Percentiles rank a stretch among this genome's conserved stretches.
These are phyloP conservation scores for Cliona cf. orientalis DNA, from an alignment of 37 sponge, comb jelly and placozoan genomes.

Conservation along the genomic window DNA sequence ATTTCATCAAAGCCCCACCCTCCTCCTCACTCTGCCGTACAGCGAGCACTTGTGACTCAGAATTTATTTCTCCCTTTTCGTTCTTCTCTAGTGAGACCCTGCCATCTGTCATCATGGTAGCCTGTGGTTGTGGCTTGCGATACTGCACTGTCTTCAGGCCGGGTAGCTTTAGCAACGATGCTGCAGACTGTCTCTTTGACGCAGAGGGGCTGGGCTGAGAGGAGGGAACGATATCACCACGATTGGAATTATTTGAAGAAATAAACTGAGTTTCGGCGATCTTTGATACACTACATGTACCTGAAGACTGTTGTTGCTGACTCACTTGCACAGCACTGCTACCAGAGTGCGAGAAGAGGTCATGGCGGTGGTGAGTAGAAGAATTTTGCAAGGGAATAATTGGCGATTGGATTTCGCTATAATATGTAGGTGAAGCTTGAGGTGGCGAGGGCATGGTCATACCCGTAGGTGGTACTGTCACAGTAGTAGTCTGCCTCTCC, in stretches of 20 bases:
- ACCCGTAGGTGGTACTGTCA: not conserved
- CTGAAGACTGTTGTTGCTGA: no score
- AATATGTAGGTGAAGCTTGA: no score
- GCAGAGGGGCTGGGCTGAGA: not conserved
- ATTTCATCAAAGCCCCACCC: no score
- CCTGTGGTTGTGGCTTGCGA: not conserved
- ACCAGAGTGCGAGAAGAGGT: not conserved
- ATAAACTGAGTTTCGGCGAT: not conserved
- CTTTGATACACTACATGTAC: not conserved
- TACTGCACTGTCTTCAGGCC: no score
- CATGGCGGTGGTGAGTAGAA: not conserved
- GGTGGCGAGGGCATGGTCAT: no score
- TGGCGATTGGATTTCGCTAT: no score
- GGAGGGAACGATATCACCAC: not conserved
- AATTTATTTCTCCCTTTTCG: no score
- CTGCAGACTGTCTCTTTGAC: no score
- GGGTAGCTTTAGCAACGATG: no score
- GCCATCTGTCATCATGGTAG: not conserved
- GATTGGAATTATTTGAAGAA: not conserved
- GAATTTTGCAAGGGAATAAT: not conserved
- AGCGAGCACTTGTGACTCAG: no score
- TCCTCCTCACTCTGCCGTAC: no score
- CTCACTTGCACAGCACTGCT: no score
- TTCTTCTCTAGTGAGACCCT: not conserved
- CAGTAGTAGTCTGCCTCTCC: not conserved